Evolutionary conservation across 2,113 vertebrate genomes (phyloP).

Genomic region (Ellobius talpinus): DNA sequence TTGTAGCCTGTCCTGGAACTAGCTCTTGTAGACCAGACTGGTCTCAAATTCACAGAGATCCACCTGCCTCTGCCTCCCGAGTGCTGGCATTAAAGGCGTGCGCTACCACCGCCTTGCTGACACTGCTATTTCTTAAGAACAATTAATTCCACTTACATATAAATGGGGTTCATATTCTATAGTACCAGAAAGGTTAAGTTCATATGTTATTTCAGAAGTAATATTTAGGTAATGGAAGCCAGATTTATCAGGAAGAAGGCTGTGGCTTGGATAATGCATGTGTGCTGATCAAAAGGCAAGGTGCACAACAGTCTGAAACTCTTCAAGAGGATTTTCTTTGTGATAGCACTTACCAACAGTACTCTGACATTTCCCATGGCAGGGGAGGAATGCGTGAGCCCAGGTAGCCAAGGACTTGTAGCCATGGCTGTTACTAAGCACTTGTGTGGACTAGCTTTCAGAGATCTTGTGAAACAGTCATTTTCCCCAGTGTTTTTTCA

Average conservation of each 20-base stretch:
- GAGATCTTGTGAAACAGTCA: background rate
- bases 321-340: background rate
- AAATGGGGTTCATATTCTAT: slow-evolving; percentile 7
- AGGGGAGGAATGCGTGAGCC: background rate
- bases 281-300: background rate
- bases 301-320: background rate
- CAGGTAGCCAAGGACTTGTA: background rate
- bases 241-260: slow-evolving; percentile 22
- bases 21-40: too few species aligned
- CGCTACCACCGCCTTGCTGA: background rate
- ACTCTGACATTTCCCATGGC: too few species aligned
- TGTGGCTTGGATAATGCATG: slow-evolving; percentile 12
- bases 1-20: too few species aligned
- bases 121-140: slow-evolving; percentile 33
- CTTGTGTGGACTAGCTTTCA: background rate
- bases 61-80: too few species aligned
- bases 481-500: background rate
- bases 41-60: too few species aligned
- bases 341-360: background rate
- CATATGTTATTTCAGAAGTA: slow-evolving; percentile 32
- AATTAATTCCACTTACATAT: slow-evolving; percentile 27
- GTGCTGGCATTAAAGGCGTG: too few species aligned
- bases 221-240: background rate
- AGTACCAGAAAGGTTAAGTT: background rate
- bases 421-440: background rate